Conservation (phyloP, 53 echinoderm and acorn worm species). For the Echinarachnius parma region DNA sequence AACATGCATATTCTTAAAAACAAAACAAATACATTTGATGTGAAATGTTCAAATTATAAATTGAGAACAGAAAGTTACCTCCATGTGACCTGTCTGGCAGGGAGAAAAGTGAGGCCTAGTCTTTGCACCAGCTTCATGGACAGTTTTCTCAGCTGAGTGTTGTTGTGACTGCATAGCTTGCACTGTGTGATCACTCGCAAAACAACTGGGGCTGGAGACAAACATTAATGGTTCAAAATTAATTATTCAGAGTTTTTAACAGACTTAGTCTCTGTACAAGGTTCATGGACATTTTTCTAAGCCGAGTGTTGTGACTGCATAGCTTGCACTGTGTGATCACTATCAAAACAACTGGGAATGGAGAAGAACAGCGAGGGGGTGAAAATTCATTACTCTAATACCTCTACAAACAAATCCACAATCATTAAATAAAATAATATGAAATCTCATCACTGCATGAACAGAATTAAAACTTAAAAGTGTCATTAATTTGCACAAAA, state of each 20-base stretch:
- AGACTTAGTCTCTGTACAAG: constrained; percentile 85
- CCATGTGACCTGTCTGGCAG: constrained; percentile 75
- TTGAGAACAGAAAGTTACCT: too few relatives aligned
- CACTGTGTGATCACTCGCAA: constrained; percentile 55
- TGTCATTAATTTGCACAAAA: too few relatives aligned
- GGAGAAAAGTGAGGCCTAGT: constrained; percentile 84
- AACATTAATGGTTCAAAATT: neutral
- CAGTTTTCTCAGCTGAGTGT: constrained; percentile 75
- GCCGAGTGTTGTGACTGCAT: constrained; percentile 48
- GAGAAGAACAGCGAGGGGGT: too few relatives aligned
- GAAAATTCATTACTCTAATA: too few relatives aligned
- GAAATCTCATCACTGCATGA: too few relatives aligned
- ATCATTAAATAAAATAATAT: too few relatives aligned
- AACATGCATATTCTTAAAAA: neutral
- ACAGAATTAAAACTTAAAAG: too few relatives aligned
- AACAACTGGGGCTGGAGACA: constrained; percentile 71
- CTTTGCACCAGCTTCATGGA: constrained; percentile 87
- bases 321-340: constrained; percentile 54
- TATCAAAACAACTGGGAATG: constrained; percentile 77
- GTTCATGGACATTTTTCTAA: constrained; percentile 84
- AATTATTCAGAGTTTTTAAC: too few relatives aligned
- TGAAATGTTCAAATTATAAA: too few relatives aligned
- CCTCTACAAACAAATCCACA: too few relatives aligned
- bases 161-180: constrained; percentile 54
- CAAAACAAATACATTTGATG: too few relatives aligned